Evolutionary conservation across 2,113 vertebrate species (phyloP), one percentile per base, ranked within the genome.

Genomic region (Tylochromis polylepis): DNA sequence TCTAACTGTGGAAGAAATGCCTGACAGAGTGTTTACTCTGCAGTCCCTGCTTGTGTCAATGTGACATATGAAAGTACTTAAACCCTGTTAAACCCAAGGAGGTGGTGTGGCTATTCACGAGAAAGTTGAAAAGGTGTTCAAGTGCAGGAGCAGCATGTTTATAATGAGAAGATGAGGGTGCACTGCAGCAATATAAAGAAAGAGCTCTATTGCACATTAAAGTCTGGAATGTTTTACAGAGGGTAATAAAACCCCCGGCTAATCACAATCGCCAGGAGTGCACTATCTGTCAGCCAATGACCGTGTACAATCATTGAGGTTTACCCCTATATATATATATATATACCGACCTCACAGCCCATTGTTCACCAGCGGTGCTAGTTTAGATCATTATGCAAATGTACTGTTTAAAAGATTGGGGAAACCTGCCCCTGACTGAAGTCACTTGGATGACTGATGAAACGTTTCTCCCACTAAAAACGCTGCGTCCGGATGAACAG

Each of bases 201-300:
- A 81, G 85, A 93, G 89, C 91, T 93, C 91, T 91, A 92, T 92
- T 88, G 92, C 92, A 91, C 94, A 96, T 95, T 95, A 95, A 95
- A 93, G 95, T 91, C 92, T 88, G 81, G 90, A 93, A 93, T 96
- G 93, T 93, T 96, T 96, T 94, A 95, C 94, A 88, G 92, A 88
- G 75, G 85, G 92, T 92, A 94, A 96, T 95, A 96, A 96, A 96
- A 89, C 86, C 85, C 62, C 55, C 3, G 46, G 91, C 92, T 96
- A 96, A 96, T 96, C 95, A 95, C 92, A 93, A 90, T 90, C 89
- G 51, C 91, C 67, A 87, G 90, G 81, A 92, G 91, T 59, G 88
- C 70, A 79, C 88, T 85, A 93, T 95, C 81, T 86, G 85, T 94
- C 93, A 95, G 85, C 65, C 85, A 79, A 87, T 89, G 89, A 92